phyloP scores from a whole-genome alignment of 1,140 invertebrate genomes.

The Eueides isabella region DNA sequence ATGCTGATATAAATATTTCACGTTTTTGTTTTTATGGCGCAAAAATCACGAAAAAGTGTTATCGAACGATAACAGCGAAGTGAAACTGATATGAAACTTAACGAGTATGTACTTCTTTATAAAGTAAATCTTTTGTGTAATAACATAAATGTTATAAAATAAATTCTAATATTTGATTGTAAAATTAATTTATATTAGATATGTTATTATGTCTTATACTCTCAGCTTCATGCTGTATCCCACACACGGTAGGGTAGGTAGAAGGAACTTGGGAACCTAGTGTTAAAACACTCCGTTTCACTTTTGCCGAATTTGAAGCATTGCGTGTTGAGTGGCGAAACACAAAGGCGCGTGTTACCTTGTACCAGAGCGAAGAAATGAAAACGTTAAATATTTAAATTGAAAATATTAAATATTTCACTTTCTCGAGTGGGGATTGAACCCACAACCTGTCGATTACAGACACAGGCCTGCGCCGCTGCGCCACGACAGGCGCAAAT shows the following conservation, averaged over 20 bases:
- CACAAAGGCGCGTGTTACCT: too few species aligned
- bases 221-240: too few species aligned
- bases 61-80: slow-evolving; percentile 5
- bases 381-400: too few species aligned
- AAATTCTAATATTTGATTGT: background rate
- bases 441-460: background rate
- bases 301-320: background rate
- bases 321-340: background rate
- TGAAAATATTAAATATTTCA: too few species aligned
- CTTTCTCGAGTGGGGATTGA: background rate
- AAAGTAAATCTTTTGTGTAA: background rate
- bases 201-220: too few species aligned
- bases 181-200: background rate
- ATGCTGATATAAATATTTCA: background rate
- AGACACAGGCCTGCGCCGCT: too few species aligned
- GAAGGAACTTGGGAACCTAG: background rate
- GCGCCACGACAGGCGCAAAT: too few species aligned
- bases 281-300: background rate
- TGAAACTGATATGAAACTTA: slow-evolving; percentile 14
- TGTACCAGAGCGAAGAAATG: too few species aligned
- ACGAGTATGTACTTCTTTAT: background rate
- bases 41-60: slow-evolving; percentile 13
- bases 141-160: background rate
- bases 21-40: slow-evolving; percentile 3
- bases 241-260: background rate